A percentile compares a stretch with the other conserved stretches of the same genome.
These are phyloP conservation scores for Drosophila auraria DNA, from an alignment of 1,140 invertebrate species.

Conservation along the genomic window DNA sequence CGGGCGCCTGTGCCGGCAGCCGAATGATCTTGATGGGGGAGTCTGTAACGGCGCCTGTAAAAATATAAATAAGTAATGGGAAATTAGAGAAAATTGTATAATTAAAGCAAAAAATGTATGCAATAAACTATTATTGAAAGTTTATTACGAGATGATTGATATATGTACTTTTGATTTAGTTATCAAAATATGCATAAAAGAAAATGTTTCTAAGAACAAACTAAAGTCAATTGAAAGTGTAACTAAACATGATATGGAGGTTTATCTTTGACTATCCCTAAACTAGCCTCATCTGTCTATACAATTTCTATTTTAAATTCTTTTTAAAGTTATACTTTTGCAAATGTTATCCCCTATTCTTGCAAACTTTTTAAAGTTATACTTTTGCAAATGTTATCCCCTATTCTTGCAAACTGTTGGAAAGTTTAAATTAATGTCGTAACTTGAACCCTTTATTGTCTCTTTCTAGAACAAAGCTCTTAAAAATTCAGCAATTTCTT, in stretches of 20 bases:
- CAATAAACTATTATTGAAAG: neutral
- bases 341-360: too few relatives aligned
- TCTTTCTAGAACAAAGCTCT: neutral
- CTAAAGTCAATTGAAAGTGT: too few relatives aligned
- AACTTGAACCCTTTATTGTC: neutral
- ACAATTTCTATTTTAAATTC: neutral
- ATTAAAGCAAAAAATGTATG: neutral
- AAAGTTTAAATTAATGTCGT: neutral
- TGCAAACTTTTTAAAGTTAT: neutral
- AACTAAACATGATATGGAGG: too few relatives aligned
- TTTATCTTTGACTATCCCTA: neutral
- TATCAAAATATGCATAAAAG: too few relatives aligned
- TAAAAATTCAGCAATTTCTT: constrained; percentile 2
- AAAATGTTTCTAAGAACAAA: too few relatives aligned
- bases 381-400: too few relatives aligned
- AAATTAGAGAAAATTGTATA: neutral
- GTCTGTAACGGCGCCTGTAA: constrained; percentile 71
- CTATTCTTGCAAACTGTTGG: neutral
- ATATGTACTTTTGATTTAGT: too few relatives aligned
- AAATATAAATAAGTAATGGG: neutral
- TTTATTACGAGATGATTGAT: neutral
- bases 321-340: too few relatives aligned
- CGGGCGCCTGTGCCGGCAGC: constrained; percentile 74
- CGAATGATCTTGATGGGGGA: constrained; percentile 81
- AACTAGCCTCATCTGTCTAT: neutral